phyloP scores from a whole-genome alignment of 2,888 invertebrate species.

The Campoplex nolae region DNA sequence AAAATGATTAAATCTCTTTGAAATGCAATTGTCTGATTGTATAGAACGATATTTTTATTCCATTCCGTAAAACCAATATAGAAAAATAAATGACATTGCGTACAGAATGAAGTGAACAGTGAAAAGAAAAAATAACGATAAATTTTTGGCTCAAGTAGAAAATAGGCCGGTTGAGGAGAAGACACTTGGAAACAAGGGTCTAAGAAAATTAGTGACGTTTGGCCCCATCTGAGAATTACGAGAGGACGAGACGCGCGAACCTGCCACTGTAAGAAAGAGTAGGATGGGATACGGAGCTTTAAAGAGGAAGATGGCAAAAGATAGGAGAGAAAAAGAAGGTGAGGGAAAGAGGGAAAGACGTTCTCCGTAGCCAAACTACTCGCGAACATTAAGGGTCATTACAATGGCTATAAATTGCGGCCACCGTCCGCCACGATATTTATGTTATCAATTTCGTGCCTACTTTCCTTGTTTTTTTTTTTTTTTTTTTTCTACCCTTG shows the following conservation, averaged over 20 bases:
- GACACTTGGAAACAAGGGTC: conserved; percentile 30
- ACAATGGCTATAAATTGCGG: conserved; percentile 82
- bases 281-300: conserved; percentile 21
- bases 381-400: conserved; percentile 84
- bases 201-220: conserved; percentile 79
- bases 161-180: conserved; percentile 20
- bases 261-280: conserved; percentile 20
- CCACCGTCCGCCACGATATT: conserved; percentile 81
- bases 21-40: too few species aligned
- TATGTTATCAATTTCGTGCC: conserved; percentile 81
- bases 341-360: conserved; percentile 31
- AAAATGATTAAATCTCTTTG: too few species aligned
- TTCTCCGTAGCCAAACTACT: conserved; percentile 81
- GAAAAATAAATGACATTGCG: neutral
- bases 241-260: conserved; percentile 49
- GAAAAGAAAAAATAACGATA: neutral
- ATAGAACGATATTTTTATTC: neutral
- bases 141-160: neutral
- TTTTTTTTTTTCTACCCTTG: conserved; percentile 1
- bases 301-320: conserved; percentile 26
- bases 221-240: conserved; percentile 63
- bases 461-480: conserved; percentile 36
- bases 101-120: neutral
- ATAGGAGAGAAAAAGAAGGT: neutral
- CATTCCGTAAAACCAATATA: neutral